phyloP scores from a whole-genome alignment of 2,797 vertebrate species.

The Gymnodraco acuticeps region DNA sequence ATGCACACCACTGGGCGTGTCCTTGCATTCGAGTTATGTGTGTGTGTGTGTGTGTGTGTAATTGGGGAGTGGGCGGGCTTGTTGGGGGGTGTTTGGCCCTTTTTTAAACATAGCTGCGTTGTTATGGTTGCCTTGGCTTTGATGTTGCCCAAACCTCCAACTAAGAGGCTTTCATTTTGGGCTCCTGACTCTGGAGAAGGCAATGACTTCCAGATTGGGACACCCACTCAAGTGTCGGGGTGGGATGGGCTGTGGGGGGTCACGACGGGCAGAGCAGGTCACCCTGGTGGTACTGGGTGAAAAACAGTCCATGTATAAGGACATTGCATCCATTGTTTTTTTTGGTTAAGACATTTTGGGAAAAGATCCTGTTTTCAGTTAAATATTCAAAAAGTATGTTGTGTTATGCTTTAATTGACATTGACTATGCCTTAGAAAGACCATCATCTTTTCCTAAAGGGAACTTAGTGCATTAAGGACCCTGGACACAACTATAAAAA shows the following conservation, averaged over 20 bases:
- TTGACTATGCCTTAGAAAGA: background rate
- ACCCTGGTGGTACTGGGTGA: background rate
- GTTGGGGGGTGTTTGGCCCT: conserved; percentile 67
- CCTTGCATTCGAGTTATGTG: conserved; percentile 39
- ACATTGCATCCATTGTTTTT: background rate
- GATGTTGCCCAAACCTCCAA: conserved; percentile 86
- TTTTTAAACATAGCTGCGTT: conserved; percentile 85
- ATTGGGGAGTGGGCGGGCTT: conserved; percentile 69
- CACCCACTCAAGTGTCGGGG: conserved; percentile 56
- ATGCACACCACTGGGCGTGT: conserved; percentile 59
- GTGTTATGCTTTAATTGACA: background rate
- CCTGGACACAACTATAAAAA: background rate
- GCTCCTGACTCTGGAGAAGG: conserved; percentile 78
- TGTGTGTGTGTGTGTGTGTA: conserved; percentile 53
- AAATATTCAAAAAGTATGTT: background rate
- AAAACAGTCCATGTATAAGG: background rate
- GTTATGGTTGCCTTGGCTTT: conserved; percentile 87
- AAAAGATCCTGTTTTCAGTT: background rate
- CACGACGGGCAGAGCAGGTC: conserved; percentile 39
- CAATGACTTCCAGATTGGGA: conserved; percentile 88
- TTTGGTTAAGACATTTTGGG: background rate
- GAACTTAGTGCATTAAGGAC: conserved; percentile 2
- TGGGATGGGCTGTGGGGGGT: conserved; percentile 52
- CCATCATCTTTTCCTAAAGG: conserved; percentile 4
- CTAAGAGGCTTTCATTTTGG: conserved; percentile 85